Base-by-base conservation (phyloP, 2,113 vertebrate genomes). In the Sander vitreus region DNA sequence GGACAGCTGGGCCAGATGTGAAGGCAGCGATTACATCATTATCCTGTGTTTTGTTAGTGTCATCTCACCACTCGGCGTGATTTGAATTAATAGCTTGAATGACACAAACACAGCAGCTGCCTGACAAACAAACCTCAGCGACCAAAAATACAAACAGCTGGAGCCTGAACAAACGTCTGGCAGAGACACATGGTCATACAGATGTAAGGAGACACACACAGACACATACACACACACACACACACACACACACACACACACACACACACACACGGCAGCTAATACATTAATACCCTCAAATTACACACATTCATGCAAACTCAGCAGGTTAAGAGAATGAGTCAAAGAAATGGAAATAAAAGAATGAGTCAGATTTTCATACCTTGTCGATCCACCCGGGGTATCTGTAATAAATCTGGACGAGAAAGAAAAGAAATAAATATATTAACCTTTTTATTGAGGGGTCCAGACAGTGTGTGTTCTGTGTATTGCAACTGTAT, bases 131-230 rank as follows among this genome's bases (percentile, higher is more conserved):
- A 89, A 89, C 78, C 78, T 57, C 66, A 25, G 58, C 6, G 0
- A 75, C 72, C 74, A 82, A 89, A 90, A 90, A 93, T 81, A 90
- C 80, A 89, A 92, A 91, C 92, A 91, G 84, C 90, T 91, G 87
- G 80, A 85, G 79, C 27, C 30, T 30, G 19, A 78, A 43, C 48
- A 50, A 80, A 87, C 21, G 45, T 59, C 82, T 77, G 84, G 11
- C 72, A 63, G n/a, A 58, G 16, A 33, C 67, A 68, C 23, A 16
- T 1, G 1, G 9, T 16, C 64, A 16, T 21, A 51, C 76, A 72
- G 68, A 88, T 73, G 60, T 33, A 73, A 27, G 23, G 33, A 77
- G 18, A 69, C 1, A 62, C 45, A 51, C 55, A 58, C 25, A n/a
- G n/a, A n/a, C n/a, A n/a, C n/a, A n/a, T n/a, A 58, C 25, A 59